These are phyloP conservation scores for Mycetomoellerius zeteki DNA, from an alignment of 1,140 invertebrate species.

Conservation along the genomic window DNA sequence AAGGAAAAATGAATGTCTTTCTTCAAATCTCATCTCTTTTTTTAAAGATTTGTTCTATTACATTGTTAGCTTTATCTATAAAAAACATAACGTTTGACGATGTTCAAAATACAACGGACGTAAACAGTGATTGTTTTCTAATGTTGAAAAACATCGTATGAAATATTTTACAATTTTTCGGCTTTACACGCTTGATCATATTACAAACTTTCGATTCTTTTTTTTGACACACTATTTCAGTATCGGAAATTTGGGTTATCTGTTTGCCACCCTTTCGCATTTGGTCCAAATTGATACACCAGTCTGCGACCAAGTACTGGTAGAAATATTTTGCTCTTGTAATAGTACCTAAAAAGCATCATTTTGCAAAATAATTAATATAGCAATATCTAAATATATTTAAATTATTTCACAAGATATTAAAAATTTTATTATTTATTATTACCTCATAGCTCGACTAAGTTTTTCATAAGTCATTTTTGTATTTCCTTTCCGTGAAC, in stretches of 20 bases:
- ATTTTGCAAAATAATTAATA: neutral
- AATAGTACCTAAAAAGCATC: constrained; percentile 91
- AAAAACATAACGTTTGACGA: neutral
- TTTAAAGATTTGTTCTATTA: neutral
- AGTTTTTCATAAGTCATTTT: constrained; percentile 98
- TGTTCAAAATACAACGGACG: neutral
- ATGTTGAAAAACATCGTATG: neutral
- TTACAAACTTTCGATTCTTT: neutral
- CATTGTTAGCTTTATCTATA: neutral
- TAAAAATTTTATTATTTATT: constrained; percentile 50
- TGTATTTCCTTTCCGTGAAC: constrained; percentile 94
- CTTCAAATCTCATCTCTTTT: neutral
- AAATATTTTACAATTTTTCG: constrained; percentile 32
- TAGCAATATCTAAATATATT: too few species aligned
- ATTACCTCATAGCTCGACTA: constrained; percentile 95
- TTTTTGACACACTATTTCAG: constrained; percentile 60
- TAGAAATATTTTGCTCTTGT: constrained; percentile 93
- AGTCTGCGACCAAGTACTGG: constrained; percentile 93
- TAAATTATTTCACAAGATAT: constrained; percentile 4
- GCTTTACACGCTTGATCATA: neutral
- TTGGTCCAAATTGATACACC: constrained; percentile 95
- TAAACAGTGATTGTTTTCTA: neutral
- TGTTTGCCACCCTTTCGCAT: constrained; percentile 92
- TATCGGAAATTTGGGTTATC: constrained; percentile 90
- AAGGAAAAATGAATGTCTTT: neutral